phyloP scores from a whole-genome alignment of 2,797 vertebrate genomes.

The Poeciliopsis infans region DNA sequence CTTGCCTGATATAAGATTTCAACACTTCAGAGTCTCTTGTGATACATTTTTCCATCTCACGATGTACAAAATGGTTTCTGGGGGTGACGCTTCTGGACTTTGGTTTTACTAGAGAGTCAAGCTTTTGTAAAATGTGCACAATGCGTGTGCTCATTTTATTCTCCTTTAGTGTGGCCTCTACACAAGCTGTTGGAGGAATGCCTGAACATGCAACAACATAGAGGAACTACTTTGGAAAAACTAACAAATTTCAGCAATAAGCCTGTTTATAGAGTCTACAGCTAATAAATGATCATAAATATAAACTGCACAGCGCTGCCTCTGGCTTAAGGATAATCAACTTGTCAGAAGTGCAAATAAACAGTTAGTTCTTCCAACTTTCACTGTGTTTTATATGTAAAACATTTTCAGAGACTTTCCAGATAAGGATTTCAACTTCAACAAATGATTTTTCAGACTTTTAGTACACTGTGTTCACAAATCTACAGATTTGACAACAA shows the following conservation, averaged over 20 bases:
- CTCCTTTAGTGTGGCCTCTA: neutral
- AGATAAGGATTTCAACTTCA: neutral
- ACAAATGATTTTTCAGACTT: too few relatives aligned
- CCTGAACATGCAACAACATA: neutral
- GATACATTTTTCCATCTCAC: neutral
- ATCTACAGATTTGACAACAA: neutral
- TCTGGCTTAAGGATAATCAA: neutral
- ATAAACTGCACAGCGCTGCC: neutral
- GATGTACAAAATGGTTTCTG: conserved; percentile 1
- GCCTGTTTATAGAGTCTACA: neutral
- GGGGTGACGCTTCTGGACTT: neutral
- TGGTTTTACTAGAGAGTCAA: too few relatives aligned
- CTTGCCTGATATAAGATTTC: conserved; percentile 4
- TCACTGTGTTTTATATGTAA: neutral
- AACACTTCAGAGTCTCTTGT: neutral
- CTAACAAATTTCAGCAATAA: neutral
- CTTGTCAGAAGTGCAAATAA: neutral
- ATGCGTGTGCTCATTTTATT: neutral
- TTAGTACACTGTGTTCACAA: too few relatives aligned
- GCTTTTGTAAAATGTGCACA: neutral
- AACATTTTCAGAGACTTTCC: neutral
- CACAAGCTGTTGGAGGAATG: neutral
- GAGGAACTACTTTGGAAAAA: neutral
- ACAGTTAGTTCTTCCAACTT: neutral
- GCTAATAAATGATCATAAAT: neutral